Evolutionary conservation across 2,113 vertebrate genomes (phyloP).

Genomic region (Lepus europaeus): DNA sequence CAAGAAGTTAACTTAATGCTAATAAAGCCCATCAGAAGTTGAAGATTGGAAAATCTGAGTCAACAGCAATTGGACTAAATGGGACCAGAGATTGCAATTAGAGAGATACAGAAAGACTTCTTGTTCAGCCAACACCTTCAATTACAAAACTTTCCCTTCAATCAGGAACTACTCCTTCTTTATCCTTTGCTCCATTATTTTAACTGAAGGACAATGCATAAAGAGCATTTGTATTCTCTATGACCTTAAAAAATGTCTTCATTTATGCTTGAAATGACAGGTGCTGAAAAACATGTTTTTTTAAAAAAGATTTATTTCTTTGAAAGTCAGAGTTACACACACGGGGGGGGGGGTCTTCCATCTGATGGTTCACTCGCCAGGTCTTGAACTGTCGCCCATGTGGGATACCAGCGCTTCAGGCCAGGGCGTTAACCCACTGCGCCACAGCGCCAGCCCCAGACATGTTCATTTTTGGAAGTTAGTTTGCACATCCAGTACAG

Average conservation of each 20-base stretch:
- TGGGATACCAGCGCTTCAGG: too few species aligned
- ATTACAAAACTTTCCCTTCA: background rate
- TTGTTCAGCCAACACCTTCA: background rate
- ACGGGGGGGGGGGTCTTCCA: too few species aligned
- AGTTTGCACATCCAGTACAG: background rate
- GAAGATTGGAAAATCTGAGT: constrained; percentile 2
- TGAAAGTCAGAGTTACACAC: too few species aligned
- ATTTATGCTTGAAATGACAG: background rate
- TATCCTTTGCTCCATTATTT: background rate
- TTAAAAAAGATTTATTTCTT: background rate
- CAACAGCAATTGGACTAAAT: background rate
- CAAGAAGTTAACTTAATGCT: background rate
- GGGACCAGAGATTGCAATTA: background rate
- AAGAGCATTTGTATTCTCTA: background rate
- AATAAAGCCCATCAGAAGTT: background rate
- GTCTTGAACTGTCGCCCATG: too few species aligned
- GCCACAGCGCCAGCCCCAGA: too few species aligned
- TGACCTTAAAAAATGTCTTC: constrained; percentile 22
- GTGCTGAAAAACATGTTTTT: background rate
- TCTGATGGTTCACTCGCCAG: too few species aligned
- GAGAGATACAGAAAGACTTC: background rate
- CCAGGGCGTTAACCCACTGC: too few species aligned
- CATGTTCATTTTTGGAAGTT: constrained; percentile 12
- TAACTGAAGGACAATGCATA: background rate
- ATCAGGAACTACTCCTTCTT: background rate